These are phyloP conservation scores for Nothocercus nigrocapillus DNA, from an alignment of 2,113 vertebrate species.

Conservation along the genomic window DNA sequence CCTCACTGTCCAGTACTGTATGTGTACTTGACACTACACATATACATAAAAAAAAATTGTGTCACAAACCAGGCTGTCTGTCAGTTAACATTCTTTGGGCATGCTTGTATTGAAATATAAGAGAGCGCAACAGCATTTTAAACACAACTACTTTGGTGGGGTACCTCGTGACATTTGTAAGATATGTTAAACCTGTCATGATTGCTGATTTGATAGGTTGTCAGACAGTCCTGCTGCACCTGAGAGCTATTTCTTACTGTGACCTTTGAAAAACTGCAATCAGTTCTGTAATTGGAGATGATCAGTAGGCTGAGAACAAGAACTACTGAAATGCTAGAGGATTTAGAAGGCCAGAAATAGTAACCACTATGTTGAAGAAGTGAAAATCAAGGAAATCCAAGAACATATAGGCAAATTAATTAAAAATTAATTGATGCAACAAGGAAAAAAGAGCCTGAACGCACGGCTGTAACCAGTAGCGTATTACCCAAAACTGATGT, in stretches of 20 bases:
- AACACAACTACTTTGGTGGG: background rate
- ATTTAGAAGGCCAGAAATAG: background rate
- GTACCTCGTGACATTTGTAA: background rate
- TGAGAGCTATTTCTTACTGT: background rate
- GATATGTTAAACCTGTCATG: background rate
- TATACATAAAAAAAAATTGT: background rate
- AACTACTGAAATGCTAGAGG: background rate
- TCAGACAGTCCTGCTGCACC: background rate
- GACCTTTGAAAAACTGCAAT: slow-evolving; percentile 28
- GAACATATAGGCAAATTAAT: background rate
- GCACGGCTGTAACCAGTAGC: background rate
- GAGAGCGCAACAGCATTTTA: background rate
- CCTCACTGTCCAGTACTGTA: too few species aligned
- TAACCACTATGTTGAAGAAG: background rate
- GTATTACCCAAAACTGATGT: background rate
- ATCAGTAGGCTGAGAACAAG: background rate
- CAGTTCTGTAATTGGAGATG: background rate
- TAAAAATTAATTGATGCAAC: background rate
- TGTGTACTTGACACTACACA: background rate
- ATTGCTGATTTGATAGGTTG: background rate
- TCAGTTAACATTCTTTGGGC: background rate
- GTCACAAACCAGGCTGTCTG: background rate
- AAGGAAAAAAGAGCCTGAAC: background rate
- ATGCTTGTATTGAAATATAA: background rate
- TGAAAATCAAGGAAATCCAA: background rate